Evolutionary conservation across 1,140 invertebrate species (phyloP).

Genomic region (Drosophila parabipectinata): DNA sequence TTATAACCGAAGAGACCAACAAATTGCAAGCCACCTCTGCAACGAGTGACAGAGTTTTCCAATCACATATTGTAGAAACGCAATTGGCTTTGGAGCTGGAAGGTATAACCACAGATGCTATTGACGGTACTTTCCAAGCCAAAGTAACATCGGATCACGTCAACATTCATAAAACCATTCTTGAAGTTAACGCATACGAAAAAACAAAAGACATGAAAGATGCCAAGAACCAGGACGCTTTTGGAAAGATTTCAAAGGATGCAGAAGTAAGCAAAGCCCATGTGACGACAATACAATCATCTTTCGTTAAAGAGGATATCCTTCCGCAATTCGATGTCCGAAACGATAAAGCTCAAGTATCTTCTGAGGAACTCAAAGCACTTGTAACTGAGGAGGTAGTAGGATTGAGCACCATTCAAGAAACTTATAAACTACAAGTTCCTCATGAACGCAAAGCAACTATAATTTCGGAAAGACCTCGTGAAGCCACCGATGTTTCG

Average conservation of each 20-base stretch:
- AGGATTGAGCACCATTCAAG: slow-evolving; percentile 52
- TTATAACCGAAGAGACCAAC: background rate
- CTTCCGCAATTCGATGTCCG: slow-evolving; percentile 15
- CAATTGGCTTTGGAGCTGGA: slow-evolving; percentile 40
- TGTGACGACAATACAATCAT: slow-evolving; percentile 47
- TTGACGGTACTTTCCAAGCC: slow-evolving; percentile 16
- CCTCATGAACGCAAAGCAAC: slow-evolving; percentile 41
- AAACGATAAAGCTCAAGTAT: slow-evolving; percentile 25
- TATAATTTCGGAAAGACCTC: slow-evolving; percentile 18
- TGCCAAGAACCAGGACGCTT: background rate
- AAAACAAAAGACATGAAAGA: slow-evolving; percentile 28
- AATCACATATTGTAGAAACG: slow-evolving; percentile 25
- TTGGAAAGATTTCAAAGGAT: slow-evolving; percentile 10
- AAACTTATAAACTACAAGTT: slow-evolving; percentile 53
- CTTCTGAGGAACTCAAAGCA: slow-evolving; percentile 36
- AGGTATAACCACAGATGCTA: background rate
- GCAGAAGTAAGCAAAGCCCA: slow-evolving; percentile 27
- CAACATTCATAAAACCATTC: slow-evolving; percentile 50
- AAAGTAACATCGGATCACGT: slow-evolving; percentile 21
- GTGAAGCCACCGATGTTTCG: slow-evolving; percentile 35
- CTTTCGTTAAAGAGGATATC: slow-evolving; percentile 59
- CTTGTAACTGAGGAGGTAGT: slow-evolving; percentile 63
- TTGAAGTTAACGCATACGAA: slow-evolving; percentile 53
- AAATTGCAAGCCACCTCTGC: slow-evolving; percentile 1
- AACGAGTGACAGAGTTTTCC: slow-evolving; percentile 3